Evolutionary conservation across 2,113 vertebrate species (phyloP), one percentile per base, ranked within the genome.

Genomic region (Fukomys damarensis): DNA sequence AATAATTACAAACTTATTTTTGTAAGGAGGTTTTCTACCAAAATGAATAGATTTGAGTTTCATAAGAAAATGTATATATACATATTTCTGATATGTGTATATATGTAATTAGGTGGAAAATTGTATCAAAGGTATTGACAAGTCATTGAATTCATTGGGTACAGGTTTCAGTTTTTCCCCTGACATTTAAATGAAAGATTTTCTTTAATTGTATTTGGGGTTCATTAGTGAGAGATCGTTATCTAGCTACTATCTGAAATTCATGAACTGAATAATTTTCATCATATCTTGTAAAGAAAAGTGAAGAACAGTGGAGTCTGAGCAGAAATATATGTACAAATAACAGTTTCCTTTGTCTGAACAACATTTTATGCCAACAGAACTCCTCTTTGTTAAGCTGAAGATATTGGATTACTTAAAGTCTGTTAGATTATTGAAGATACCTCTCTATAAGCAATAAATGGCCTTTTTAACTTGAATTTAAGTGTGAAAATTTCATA

Each of bases 1-100:
- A 81, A 66, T 63, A 52, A 20, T 56, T 81, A 26, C n/a, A 68
- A 95, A 16, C 61, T n/a, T 95, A 7, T 49, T 82, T 92, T 93
- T 79, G 28, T 86, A 80, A 56, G 14, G 1, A 63, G 4, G 0
- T 83, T 80, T 84, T 41, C 46, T 6, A 66, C 3, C 17, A 61
- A 59, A 65, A 11, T 59, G 79, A 61, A 1, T 74, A 19, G 19
- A 58, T 32, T 91, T 97, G 2, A 68, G 4, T 91, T 91, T 96
- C 56, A 76, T 92, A 84, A 83, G 32, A 76, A 63, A 92, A 65
- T 89, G 16, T 26, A 20, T 20, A 30, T 52, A 26, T n/a, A 0
- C 86, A 1, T 82, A 32, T 82, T 86, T 54, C 80, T 92, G 20
- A n/a, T 56, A 13, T 77, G 20, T 85, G 0, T 85, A 10, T 74